Evolutionary conservation across 2,797 vertebrate genomes (phyloP).

Genomic region (Limnodromus scolopaceus): DNA sequence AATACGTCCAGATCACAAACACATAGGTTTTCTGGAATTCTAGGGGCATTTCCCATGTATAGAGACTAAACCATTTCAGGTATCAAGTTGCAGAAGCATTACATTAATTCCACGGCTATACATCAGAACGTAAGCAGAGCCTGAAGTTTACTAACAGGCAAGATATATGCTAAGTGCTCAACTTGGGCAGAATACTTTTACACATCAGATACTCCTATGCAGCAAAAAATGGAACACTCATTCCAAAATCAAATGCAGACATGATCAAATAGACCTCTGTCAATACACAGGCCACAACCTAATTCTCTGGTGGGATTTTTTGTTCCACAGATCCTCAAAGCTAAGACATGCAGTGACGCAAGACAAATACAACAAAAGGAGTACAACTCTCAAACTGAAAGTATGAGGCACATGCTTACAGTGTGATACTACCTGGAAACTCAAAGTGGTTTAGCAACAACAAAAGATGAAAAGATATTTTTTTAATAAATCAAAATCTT

Average conservation of each 20-base stretch:
- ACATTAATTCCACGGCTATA: background rate
- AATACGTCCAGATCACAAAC: background rate
- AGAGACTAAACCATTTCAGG: background rate
- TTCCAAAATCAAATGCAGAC: background rate
- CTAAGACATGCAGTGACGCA: background rate
- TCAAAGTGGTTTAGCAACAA: constrained; percentile 35
- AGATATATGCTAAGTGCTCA: background rate
- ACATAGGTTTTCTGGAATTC: background rate
- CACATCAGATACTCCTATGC: background rate
- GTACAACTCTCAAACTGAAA: background rate
- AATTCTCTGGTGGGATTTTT: rapidly evolving
- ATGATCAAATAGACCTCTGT: background rate
- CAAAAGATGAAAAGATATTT: background rate
- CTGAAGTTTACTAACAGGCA: background rate
- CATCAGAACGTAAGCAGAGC: background rate
- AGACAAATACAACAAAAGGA: constrained; percentile 26
- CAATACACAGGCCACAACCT: background rate
- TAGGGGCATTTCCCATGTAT: background rate
- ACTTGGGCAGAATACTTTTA: background rate
- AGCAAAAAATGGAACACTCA: background rate
- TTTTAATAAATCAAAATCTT: background rate
- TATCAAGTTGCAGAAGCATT: background rate
- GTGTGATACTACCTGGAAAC: constrained; percentile 18
- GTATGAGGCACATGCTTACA: background rate
- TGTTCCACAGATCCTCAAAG: background rate